Evolutionary conservation across 2,113 vertebrate genomes (phyloP).

Genomic region (Tympanuchus pallidicinctus): DNA sequence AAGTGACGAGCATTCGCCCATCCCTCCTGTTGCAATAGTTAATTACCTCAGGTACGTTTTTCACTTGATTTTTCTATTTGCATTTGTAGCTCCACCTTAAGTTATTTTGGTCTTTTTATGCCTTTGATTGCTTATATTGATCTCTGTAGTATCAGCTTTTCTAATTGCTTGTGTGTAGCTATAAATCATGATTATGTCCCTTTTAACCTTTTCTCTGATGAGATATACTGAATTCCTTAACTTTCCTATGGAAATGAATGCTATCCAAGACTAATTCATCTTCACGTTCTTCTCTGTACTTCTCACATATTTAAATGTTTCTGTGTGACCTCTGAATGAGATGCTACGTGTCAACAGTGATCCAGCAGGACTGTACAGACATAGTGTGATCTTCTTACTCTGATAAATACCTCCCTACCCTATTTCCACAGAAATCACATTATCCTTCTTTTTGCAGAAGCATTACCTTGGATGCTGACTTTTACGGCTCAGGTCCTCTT

Average conservation of each 20-base stretch:
- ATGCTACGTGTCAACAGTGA: constrained; percentile 1
- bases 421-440: not conserved
- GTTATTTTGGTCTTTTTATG: constrained; percentile 62
- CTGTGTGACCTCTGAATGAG: constrained; percentile 11
- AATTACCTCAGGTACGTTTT: constrained; percentile 55
- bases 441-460: not conserved
- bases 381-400: not conserved
- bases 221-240: constrained; percentile 54
- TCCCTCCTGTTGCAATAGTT: constrained; percentile 49
- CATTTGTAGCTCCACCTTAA: constrained; percentile 62
- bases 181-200: constrained; percentile 60
- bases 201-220: constrained; percentile 69
- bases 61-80: constrained; percentile 62
- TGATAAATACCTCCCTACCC: not conserved
- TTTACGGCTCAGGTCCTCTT: not conserved
- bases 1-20: constrained; percentile 37
- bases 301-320: constrained; percentile 18
- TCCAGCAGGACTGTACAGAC: not conserved
- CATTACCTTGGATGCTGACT: not conserved
- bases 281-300: not conserved
- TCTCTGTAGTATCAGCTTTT: constrained; percentile 59
- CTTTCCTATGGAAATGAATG: constrained; percentile 30
- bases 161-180: constrained; percentile 51
- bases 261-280: constrained; percentile 27
- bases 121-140: constrained; percentile 64